Evolutionary conservation across 2,888 invertebrate genomes (phyloP).

Genomic region (Andrena haemorrhoa): DNA sequence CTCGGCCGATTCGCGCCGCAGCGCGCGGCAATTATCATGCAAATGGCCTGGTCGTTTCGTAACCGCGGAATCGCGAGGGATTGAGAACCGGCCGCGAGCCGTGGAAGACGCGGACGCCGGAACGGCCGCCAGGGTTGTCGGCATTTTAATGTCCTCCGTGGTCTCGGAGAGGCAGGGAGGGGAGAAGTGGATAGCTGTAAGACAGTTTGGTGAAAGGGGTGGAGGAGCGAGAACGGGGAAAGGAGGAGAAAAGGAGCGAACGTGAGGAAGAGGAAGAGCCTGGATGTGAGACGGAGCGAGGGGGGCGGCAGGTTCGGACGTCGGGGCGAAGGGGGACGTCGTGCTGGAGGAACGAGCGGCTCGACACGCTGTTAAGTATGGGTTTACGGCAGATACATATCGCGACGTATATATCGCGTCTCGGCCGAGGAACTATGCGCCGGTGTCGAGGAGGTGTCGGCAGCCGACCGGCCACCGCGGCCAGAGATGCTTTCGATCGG

Average conservation of each 20-base stretch:
- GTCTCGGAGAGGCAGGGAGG: constrained; percentile 21
- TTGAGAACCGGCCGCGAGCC: constrained; percentile 69
- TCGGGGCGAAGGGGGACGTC: constrained; percentile 41
- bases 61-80: constrained; percentile 64
- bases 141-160: constrained; percentile 71
- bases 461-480: constrained; percentile 38
- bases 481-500: constrained; percentile 39
- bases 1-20: constrained; percentile 38
- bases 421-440: constrained; percentile 65
- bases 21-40: constrained; percentile 71
- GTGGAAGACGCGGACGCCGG: constrained; percentile 62
- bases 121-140: constrained; percentile 65
- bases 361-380: constrained; percentile 77
- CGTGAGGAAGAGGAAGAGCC: constrained; percentile 39
- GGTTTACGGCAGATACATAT: constrained; percentile 78
- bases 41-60: constrained; percentile 66
- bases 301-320: constrained; percentile 16
- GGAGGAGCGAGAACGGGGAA: constrained; percentile 12
- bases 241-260: constrained; percentile 23
- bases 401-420: constrained; percentile 73
- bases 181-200: constrained; percentile 1
- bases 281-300: constrained; percentile 63
- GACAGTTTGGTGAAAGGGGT: constrained; percentile 33
- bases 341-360: constrained; percentile 63
- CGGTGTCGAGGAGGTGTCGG: constrained; percentile 66